A percentile compares a stretch with the other conserved stretches of the same genome.
Conservation (phyloP, 1,140 invertebrate species). For the Achatina immaculata region DNA sequence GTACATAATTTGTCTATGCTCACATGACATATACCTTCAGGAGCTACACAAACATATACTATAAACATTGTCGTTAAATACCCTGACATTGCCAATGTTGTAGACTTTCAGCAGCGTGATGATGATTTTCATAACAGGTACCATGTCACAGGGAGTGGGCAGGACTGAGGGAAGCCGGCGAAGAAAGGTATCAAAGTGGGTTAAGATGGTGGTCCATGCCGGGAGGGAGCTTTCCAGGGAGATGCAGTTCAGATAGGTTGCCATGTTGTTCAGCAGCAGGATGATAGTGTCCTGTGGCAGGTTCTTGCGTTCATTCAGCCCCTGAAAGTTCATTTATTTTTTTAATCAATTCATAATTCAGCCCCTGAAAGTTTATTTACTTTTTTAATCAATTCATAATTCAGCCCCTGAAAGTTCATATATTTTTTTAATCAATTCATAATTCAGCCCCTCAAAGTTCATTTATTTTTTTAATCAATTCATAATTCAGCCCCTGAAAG, state of each 20-base stretch:
- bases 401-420: no score
- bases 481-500: no score
- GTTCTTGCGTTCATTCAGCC: conserved; percentile 89
- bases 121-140: conserved; percentile 87
- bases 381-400: no score
- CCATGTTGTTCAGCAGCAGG: conserved; percentile 85
- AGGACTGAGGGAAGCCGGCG: conserved; percentile 82
- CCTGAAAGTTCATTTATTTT: conserved; percentile 73
- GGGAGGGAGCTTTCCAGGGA: conserved; percentile 84
- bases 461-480: no score
- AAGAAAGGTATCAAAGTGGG: conserved; percentile 88
- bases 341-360: no score
- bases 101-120: conserved; percentile 87
- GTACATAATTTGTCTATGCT: no score
- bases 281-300: conserved; percentile 80
- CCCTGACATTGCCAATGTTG: conserved; percentile 84
- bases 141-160: conserved; percentile 79
- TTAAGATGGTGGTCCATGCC: conserved; percentile 83
- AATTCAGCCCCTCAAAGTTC: no score
- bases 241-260: conserved; percentile 92
- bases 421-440: no score
- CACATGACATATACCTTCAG: no score
- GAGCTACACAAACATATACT: no score
- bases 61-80: conserved; percentile 64
- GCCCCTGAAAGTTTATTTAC: no score